A percentile compares a stretch with the other conserved stretches of the same genome.
These are phyloP conservation scores for Luscinia megarhynchos DNA, from an alignment of 2,797 vertebrate genomes.

Conservation along the genomic window DNA sequence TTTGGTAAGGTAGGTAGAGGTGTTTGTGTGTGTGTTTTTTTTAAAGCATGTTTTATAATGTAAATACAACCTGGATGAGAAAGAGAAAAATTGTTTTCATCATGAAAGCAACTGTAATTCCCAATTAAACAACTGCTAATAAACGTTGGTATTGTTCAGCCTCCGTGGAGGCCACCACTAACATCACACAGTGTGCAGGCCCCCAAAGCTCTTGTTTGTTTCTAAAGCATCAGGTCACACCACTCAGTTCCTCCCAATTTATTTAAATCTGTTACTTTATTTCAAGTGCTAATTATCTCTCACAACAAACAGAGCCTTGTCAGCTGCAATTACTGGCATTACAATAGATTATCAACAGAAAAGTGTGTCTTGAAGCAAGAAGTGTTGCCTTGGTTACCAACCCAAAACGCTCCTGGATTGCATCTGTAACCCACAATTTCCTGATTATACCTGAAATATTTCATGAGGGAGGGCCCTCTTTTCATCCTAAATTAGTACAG, in stretches of 20 bases:
- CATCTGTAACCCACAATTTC: conserved; percentile 64
- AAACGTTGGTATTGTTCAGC: conserved; percentile 11
- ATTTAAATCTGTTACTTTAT: conserved; percentile 80
- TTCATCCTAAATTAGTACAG: conserved; percentile 5
- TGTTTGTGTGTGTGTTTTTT: background rate
- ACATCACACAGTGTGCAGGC: background rate
- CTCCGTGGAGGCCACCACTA: background rate
- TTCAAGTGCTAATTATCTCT: conserved; percentile 82
- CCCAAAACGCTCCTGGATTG: conserved; percentile 59
- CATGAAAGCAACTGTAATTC: conserved; percentile 43
- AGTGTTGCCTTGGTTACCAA: conserved; percentile 81
- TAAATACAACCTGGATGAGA: conserved; percentile 43
- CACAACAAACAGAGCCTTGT: conserved; percentile 80
- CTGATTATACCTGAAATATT: conserved; percentile 54
- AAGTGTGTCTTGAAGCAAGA: conserved; percentile 64
- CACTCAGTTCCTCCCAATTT: conserved; percentile 68
- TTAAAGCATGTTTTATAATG: background rate
- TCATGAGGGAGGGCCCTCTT: background rate
- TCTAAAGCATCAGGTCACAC: conserved; percentile 66
- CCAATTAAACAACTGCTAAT: conserved; percentile 47
- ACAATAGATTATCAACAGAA: conserved; percentile 79
- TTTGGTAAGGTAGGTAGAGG: background rate
- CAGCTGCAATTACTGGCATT: conserved; percentile 79
- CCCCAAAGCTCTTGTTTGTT: conserved; percentile 64
- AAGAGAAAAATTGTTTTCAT: conserved; percentile 62